These are phyloP conservation scores for Acipenser transmontanus DNA, from an alignment of 2,797 vertebrate genomes.

Conservation along the genomic window DNA sequence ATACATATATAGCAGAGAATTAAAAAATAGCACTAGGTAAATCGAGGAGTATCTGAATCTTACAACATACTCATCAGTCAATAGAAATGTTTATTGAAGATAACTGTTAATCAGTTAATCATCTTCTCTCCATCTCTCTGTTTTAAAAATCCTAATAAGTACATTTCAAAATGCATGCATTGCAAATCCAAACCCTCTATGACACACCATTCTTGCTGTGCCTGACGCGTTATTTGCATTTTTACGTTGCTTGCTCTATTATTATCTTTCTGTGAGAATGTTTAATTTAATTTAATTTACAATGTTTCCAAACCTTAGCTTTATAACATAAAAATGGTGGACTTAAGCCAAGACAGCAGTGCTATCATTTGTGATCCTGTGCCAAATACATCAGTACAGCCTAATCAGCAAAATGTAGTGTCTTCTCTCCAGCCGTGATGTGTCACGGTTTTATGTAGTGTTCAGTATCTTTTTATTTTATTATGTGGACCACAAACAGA, in stretches of 20 bases:
- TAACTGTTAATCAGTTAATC: too few species aligned
- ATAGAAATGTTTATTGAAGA: too few species aligned
- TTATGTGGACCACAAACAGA: slow-evolving; percentile 53
- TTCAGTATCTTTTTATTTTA: slow-evolving; percentile 50
- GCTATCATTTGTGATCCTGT: slow-evolving; percentile 47
- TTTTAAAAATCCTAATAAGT: too few species aligned
- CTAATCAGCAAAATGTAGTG: slow-evolving; percentile 50
- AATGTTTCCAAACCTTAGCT: slow-evolving; percentile 14
- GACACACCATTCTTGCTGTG: slow-evolving; percentile 7
- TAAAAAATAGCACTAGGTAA: too few species aligned
- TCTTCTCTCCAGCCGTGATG: slow-evolving; percentile 53
- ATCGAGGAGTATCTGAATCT: too few species aligned
- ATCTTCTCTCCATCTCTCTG: too few species aligned
- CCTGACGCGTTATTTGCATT: slow-evolving; percentile 16
- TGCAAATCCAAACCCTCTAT: slow-evolving; percentile 4
- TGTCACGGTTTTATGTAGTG: slow-evolving; percentile 48
- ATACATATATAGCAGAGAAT: too few species aligned
- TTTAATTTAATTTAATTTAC: slow-evolving; percentile 22
- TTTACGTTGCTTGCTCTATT: slow-evolving; percentile 26
- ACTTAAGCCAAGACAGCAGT: slow-evolving; percentile 42
- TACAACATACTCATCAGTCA: too few species aligned
- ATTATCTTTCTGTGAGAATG: slow-evolving; percentile 22
- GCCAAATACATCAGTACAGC: slow-evolving; percentile 61
- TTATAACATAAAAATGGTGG: slow-evolving; percentile 22
- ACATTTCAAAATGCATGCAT: too few species aligned